These are phyloP conservation scores for Hypanus sabinus DNA, from an alignment of 2,113 vertebrate species.

Conservation along the genomic window DNA sequence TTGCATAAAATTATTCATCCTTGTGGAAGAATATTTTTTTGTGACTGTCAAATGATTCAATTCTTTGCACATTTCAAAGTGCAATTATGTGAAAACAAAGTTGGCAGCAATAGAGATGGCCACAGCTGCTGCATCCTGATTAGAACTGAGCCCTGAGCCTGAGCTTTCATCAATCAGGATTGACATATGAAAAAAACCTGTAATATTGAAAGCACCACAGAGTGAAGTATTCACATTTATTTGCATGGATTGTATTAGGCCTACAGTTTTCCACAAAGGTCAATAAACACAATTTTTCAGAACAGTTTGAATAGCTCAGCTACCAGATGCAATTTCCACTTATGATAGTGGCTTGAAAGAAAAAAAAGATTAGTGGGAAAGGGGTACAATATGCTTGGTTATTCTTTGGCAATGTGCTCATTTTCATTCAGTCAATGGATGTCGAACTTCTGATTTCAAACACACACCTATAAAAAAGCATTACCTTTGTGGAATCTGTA, in stretches of 20 bases:
- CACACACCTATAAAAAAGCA: background rate
- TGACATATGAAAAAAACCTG: background rate
- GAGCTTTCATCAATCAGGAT: background rate
- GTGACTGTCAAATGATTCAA: slow-evolving; percentile 26
- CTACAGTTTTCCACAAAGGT: background rate
- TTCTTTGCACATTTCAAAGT: slow-evolving; percentile 36
- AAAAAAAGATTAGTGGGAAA: background rate
- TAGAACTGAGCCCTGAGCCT: slow-evolving; percentile 3
- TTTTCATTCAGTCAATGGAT: background rate
- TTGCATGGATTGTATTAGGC: background rate
- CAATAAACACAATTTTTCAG: background rate
- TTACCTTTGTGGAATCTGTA: background rate
- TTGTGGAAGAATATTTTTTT: slow-evolving; percentile 1
- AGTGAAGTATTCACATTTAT: background rate
- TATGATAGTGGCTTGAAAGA: background rate
- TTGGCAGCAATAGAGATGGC: background rate
- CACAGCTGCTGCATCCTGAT: slow-evolving; percentile 25
- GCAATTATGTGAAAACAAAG: slow-evolving; percentile 31
- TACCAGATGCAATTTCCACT: background rate
- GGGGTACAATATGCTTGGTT: background rate
- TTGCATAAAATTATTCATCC: background rate
- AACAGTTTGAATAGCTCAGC: background rate
- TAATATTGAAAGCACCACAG: background rate
- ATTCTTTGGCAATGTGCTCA: background rate
- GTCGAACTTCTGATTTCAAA: background rate